Evolutionary conservation across 2,888 invertebrate species (phyloP), one percentile per base, ranked within the genome.

Genomic region (Oxycera nigricornis): DNA sequence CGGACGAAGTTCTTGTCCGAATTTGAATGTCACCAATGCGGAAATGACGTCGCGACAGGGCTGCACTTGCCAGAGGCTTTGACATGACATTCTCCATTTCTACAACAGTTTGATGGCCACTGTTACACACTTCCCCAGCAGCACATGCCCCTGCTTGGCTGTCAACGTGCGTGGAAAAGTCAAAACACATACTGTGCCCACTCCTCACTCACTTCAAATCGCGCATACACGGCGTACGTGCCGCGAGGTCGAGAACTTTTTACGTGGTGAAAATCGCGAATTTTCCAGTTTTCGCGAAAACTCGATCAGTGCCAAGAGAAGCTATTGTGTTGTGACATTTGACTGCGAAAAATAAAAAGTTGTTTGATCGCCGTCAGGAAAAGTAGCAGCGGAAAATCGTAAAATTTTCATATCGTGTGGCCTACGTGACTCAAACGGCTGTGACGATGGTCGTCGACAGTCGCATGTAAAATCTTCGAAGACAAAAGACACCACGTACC

Each of bases 401-500:
- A 26, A 57, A 1, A 14, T n/a, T 57, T 26, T 3, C 61, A 14
- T 11, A 24, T 20, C 7, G 9, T 46, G 52, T 70, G 70, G 70
- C 31, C 70, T 70, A 70, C 70, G 70, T 70, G 70, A 70, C 70
- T 55, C 52, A 31, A 31, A 30, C 55, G 70, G 7, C 0, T 30
- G 31, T 22, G 20, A 35, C 20, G n/a, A 70, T 70, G 70, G 68
- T 55, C 70, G 70, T 17, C 70, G 11, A 7, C n/a, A 11, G 65
- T 6, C 11, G 4, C 3, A 55, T 52, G 70, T 70, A 52, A 50
- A 52, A 65, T 14, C 20, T 20, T 31, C 52, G 55, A 41, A 52
- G 30, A 68, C 62, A 62, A 46, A 7, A 30, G 14, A 17, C 11
- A 11, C 68, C 17, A 31, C 55, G 14, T 46, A 3, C 6, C 46